Conservation (phyloP, 2,797 vertebrate species). For the Poeciliopsis infans region DNA sequence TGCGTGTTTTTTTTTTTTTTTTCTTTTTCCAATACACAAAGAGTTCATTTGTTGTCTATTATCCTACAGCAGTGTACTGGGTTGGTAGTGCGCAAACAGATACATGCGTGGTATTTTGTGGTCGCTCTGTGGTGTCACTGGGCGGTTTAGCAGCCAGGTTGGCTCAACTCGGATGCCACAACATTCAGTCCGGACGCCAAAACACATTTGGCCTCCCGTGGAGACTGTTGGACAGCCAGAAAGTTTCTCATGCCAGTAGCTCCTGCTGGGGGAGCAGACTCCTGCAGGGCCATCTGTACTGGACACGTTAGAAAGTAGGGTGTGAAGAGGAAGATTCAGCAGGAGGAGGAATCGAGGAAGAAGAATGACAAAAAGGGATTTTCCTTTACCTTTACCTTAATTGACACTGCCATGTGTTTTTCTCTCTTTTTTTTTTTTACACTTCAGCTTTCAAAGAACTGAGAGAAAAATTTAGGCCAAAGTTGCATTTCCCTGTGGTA, state of each 20-base stretch:
- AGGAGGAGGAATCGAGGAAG: slow-evolving; percentile 22
- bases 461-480: slow-evolving; percentile 60
- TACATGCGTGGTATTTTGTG: slow-evolving; percentile 61
- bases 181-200: slow-evolving; percentile 59
- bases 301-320: slow-evolving; percentile 50
- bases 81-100: slow-evolving; percentile 28
- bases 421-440: slow-evolving; percentile 14
- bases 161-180: slow-evolving; percentile 49
- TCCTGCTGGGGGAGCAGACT: slow-evolving; percentile 68
- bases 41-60: slow-evolving; percentile 67
- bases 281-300: slow-evolving; percentile 73
- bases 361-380: slow-evolving; percentile 47
- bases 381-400: slow-evolving; percentile 45
- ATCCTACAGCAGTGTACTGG: slow-evolving; percentile 34
- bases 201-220: slow-evolving; percentile 63
- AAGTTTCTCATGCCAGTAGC: slow-evolving; percentile 60
- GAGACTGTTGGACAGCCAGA: slow-evolving; percentile 64
- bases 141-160: slow-evolving; percentile 52
- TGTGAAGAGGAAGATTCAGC: slow-evolving; percentile 34
- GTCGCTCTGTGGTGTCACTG: slow-evolving; percentile 41
- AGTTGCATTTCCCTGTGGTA: slow-evolving; percentile 51
- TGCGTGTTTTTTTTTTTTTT: no score
- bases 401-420: slow-evolving; percentile 10
- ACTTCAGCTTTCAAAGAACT: slow-evolving; percentile 68
- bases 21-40: slow-evolving; percentile 59